Evolutionary conservation across 1,140 invertebrate genomes (phyloP).

Genomic region (Helicoverpa zea): DNA sequence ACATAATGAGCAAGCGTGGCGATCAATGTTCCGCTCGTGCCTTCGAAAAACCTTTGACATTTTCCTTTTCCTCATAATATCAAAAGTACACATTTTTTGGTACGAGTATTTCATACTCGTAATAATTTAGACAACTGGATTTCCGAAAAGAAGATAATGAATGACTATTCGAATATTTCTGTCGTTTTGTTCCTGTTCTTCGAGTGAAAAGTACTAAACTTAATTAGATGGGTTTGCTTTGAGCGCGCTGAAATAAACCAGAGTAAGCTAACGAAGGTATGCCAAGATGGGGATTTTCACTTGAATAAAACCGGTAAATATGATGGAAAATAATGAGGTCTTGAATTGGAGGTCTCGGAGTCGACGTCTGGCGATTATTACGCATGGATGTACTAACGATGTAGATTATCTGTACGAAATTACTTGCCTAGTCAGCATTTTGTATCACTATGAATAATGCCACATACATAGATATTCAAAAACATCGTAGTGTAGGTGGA

Average conservation of each 20-base stretch:
- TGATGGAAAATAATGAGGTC: conserved; percentile 4
- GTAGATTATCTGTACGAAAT: not conserved
- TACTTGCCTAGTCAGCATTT: not conserved
- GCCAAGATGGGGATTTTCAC: not conserved
- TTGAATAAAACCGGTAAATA: conserved; percentile 19
- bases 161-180: not conserved
- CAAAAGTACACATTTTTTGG: too few relatives aligned
- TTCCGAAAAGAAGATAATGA: too few relatives aligned
- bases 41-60: too few relatives aligned
- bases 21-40: too few relatives aligned
- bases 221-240: conserved; percentile 6
- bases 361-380: not conserved
- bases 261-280: not conserved
- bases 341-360: not conserved
- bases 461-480: too few relatives aligned
- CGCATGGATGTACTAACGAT: not conserved
- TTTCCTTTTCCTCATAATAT: too few relatives aligned
- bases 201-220: not conserved
- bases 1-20: too few relatives aligned
- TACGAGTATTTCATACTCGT: too few relatives aligned
- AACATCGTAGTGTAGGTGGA: too few relatives aligned
- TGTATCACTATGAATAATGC: not conserved
- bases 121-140: too few relatives aligned
- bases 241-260: not conserved
- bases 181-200: not conserved